These are phyloP conservation scores for Napeogenes sylphis DNA, from an alignment of 2,888 invertebrate species.

Conservation along the genomic window DNA sequence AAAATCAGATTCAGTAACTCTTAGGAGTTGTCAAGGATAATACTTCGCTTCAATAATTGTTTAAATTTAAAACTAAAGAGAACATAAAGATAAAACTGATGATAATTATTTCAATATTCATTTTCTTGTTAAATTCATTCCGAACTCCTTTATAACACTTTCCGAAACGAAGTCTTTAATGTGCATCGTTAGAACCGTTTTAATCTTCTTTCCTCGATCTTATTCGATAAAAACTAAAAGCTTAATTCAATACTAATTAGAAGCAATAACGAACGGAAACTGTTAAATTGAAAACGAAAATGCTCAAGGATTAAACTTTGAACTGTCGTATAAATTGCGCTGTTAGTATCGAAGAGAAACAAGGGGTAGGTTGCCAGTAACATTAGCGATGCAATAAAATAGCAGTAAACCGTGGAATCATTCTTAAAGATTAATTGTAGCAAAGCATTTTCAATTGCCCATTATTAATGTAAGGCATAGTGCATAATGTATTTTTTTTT, in stretches of 20 bases:
- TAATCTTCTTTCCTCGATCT: constrained; percentile 12
- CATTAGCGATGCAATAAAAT: constrained; percentile 47
- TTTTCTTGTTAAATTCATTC: no score
- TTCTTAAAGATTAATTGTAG: constrained; percentile 47
- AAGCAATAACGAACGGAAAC: constrained; percentile 23
- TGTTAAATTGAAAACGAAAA: constrained; percentile 24
- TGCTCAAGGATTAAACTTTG: constrained; percentile 28
- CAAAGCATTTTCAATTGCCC: constrained; percentile 33
- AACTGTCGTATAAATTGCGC: constrained; percentile 27
- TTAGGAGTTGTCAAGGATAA: no score
- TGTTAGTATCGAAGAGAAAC: constrained; percentile 16
- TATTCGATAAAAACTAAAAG: constrained; percentile 20
- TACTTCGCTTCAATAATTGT: no score
- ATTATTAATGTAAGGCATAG: constrained; percentile 24
- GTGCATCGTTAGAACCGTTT: neutral
- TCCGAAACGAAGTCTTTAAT: no score
- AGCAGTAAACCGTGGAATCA: constrained; percentile 47
- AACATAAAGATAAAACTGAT: no score
- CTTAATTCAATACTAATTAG: constrained; percentile 34
- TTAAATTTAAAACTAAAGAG: no score
- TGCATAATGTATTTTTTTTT: neutral
- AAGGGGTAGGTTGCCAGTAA: constrained; percentile 20
- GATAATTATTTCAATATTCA: no score
- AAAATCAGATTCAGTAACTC: no score
- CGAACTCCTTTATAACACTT: no score